These are phyloP conservation scores for Dinomys branickii DNA, from an alignment of 2,113 vertebrate genomes.

Conservation along the genomic window DNA sequence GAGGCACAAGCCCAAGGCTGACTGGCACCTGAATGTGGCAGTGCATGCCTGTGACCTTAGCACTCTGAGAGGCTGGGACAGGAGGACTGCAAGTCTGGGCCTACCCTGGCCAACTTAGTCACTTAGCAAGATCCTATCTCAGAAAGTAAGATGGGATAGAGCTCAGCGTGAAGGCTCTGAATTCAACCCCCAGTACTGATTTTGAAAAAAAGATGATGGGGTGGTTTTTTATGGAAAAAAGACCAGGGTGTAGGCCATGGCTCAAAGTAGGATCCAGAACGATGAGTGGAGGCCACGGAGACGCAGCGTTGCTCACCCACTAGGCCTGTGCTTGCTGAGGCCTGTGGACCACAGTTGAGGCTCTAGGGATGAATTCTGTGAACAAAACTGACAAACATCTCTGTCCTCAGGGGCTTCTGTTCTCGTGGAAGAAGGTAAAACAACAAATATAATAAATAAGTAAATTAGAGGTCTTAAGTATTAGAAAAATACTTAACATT, in stretches of 20 bases:
- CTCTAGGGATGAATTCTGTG: background rate
- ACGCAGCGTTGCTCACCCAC: background rate
- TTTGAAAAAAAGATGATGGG: background rate
- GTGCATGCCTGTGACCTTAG: background rate
- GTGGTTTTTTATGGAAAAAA: background rate
- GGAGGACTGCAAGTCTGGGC: background rate
- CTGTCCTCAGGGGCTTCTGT: background rate
- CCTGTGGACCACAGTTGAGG: background rate
- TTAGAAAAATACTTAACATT: background rate
- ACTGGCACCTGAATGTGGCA: background rate
- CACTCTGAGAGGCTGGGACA: background rate
- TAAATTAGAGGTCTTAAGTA: background rate
- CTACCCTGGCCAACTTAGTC: background rate
- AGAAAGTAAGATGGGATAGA: background rate
- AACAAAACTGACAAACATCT: constrained; percentile 10
- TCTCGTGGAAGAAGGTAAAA: background rate
- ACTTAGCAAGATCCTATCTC: background rate
- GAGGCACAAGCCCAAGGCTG: background rate
- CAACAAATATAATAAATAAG: background rate
- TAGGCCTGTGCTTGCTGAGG: background rate
- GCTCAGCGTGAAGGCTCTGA: background rate
- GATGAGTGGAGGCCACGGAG: background rate
- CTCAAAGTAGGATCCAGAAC: too few species aligned
- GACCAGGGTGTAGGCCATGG: background rate
- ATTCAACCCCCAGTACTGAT: background rate